Conservation (phyloP, 1,140 invertebrate species). For the Drosophila pseudoobscura region DNA sequence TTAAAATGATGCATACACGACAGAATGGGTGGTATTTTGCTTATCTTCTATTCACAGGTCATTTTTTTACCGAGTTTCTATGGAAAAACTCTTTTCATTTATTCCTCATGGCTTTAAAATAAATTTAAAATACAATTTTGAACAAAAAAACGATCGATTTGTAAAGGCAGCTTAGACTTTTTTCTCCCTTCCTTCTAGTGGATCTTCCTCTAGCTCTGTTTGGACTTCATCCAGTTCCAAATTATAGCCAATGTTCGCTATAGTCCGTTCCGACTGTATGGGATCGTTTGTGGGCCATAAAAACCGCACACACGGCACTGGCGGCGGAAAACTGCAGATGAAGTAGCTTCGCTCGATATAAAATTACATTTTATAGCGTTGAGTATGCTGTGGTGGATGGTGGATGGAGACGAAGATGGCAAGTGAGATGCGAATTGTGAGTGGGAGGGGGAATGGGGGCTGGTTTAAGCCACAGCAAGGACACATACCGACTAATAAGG, state of each 20-base stretch:
- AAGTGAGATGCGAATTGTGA: background rate
- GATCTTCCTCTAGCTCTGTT: background rate
- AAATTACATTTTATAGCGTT: conserved; percentile 63
- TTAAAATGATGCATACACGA: too few relatives aligned
- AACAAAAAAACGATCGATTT: too few relatives aligned
- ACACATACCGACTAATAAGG: conserved; percentile 72
- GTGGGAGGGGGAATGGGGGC: background rate
- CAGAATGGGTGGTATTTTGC: background rate
- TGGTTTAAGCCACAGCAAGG: conserved; percentile 25
- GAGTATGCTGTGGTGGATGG: background rate
- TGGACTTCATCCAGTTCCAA: too few relatives aligned
- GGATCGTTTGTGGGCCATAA: conserved; percentile 51
- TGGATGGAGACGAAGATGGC: conserved; percentile 7
- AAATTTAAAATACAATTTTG: too few relatives aligned
- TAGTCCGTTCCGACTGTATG: conserved; percentile 14
- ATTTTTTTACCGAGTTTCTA: too few relatives aligned
- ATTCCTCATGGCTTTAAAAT: too few relatives aligned
- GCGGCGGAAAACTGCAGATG: conserved; percentile 16
- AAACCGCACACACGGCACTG: conserved; percentile 33
- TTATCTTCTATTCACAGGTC: background rate
- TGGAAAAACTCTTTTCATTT: too few relatives aligned
- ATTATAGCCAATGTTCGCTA: background rate
- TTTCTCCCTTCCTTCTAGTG: too few relatives aligned
- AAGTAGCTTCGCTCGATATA: conserved; percentile 54
- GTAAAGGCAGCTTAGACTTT: too few relatives aligned